phyloP scores from a whole-genome alignment of 2,797 vertebrate species.

The Galagoides demidoff region DNA sequence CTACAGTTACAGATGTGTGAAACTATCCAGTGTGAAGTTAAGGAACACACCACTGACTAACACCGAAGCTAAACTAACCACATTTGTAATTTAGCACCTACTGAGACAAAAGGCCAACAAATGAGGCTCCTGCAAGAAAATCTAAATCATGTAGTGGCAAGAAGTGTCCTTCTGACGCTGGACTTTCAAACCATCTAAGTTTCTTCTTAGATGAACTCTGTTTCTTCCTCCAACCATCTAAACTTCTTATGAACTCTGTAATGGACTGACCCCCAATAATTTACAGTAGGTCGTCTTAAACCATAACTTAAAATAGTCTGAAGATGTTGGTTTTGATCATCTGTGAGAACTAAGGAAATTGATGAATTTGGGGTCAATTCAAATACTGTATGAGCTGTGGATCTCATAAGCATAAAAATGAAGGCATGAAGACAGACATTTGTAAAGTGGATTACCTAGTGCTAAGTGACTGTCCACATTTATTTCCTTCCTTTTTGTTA shows the following conservation, averaged over 20 bases:
- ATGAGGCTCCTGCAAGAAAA: no score
- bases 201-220: no score
- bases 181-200: no score
- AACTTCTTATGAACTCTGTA: neutral
- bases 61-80: no score
- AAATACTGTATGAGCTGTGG: neutral
- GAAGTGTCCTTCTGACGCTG: no score
- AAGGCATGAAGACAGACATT: neutral
- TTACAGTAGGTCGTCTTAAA: neutral
- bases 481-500: neutral
- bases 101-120: no score
- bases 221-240: neutral
- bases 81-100: no score
- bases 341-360: neutral
- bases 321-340: neutral
- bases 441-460: neutral
- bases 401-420: no score
- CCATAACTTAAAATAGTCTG: neutral
- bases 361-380: neutral
- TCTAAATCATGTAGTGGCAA: no score
- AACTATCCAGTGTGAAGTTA: no score
- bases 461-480: neutral
- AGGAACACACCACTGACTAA: no score
- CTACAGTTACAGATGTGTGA: no score
- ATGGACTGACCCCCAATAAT: neutral